Base-by-base conservation (phyloP, 2,888 invertebrate species). In the Oxytorus armatus region DNA sequence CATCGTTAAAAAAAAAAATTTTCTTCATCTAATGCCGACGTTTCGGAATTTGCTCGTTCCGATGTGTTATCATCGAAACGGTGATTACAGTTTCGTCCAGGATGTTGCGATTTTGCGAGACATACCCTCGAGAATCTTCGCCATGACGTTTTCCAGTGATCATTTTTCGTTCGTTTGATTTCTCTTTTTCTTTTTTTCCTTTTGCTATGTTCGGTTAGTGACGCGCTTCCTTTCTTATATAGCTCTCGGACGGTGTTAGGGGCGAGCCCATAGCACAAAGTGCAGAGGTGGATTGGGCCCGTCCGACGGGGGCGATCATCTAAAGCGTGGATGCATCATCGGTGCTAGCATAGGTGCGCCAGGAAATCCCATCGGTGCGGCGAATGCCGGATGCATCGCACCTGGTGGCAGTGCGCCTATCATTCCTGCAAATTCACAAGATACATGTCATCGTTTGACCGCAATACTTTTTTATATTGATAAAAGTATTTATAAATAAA, bases 291-390 rank as follows among this genome's bases (percentile, higher is more conserved):
- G 92, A 90, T 89, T 92, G 92, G 90, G 90, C 91, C 92, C 93
- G 92, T 92, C 92, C 90, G 91, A 90, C 82, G 93, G 92, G 90
- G 94, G 94, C 93, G 95, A 95, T 96, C 96, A 97, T 95, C 97
- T 96, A 94, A 95, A 97, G 93, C 97, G 95, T 86, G 96, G 97
- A 93, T 96, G 96, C 96, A 97, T 96, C 94, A 95, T 94, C 82
- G 93, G 94, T 86, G 94, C 93, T 89, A 93, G 90, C 92, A 93
- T 92, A 80, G 92, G 93, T 84, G 91, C 92, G 84, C 93, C 93
- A 76, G 93, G 93, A 88, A 93, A 93, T 78, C 92, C 92, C 92
- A 92, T 92, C 84, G 93, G 93, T 85, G 91, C 89, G 86, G 93
- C 93, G 88, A 92, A 92, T 83, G 92, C 92, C 90, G 93, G 93